Evolutionary conservation across 2,113 vertebrate genomes (phyloP), one percentile per base, ranked within the genome.

Genomic region (Merops nubicus): DNA sequence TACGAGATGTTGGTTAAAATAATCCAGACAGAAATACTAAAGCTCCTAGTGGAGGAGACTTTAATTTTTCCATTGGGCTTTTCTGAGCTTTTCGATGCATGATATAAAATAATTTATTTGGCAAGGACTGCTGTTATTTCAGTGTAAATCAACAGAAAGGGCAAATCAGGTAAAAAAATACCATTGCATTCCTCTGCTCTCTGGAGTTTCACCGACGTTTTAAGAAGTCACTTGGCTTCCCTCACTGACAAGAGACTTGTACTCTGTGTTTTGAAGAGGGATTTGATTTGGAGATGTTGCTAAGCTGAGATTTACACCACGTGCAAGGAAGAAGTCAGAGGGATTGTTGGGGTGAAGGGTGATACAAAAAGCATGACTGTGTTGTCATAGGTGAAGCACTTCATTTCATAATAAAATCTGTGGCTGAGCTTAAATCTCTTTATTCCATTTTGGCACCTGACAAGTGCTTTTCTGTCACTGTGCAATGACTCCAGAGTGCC

Each of bases 21-120:
- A 85, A 80, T 33, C 47, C 31, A 74, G 57, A 67, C 80, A 76
- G n/a, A 85, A 93, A 76, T 62, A 45, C 22, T 45, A 50, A 64
- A 28, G 29, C 13, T 81, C 89, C 26, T 72, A 64, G 0, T 38
- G 57, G 42, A 56, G 34, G 14, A 64, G n/a, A 89, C 23, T 64
- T 92, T 78, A 62, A 85, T 79, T 94, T 96, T 34, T 65, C 63
- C 33, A 4, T 1, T 63, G 77, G 54, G 50, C 59, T 84, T 75
- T 62, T 62, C 65, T 76, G 75, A 91, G 85, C 67, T 73, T 95
- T 92, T 50, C 68, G 85, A 31, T 60, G 33, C 17, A 17, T 2
- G n/a, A 56, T 88, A 87, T 70, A 94, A 96, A 96, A 43, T 81
- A 78, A 91, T 65, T 34, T 60, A 31, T 70, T 90, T 89, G 85